Conservation (phyloP, 2,797 vertebrate genomes). For the Leptodactylus fallax region DNA sequence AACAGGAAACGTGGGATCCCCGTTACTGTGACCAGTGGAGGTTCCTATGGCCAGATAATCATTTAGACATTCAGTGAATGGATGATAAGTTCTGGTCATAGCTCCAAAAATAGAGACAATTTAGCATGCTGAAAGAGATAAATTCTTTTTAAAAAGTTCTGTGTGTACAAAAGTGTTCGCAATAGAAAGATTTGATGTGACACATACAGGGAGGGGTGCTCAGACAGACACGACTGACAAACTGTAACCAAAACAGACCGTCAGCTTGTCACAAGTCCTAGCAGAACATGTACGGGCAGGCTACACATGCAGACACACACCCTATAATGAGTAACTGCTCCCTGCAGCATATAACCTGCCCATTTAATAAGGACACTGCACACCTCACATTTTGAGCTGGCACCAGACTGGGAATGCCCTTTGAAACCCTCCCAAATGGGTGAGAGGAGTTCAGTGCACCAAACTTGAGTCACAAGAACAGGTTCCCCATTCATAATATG, state of each 20-base stretch:
- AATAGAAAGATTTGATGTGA: not conserved
- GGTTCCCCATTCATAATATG: not conserved
- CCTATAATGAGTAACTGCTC: constrained; percentile 48
- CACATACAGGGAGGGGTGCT: constrained; percentile 33
- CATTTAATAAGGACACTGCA: constrained; percentile 27
- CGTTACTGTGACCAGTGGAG: too few species aligned
- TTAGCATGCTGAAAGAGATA: too few species aligned
- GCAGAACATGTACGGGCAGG: constrained; percentile 43
- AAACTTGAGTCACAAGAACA: constrained; percentile 5
- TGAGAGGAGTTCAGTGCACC: not conserved
- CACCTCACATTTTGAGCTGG: constrained; percentile 20
- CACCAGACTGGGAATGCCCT: constrained; percentile 13
- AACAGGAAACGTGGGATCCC: too few species aligned
- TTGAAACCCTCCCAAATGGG: constrained; percentile 7
- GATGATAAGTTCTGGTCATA: too few species aligned
- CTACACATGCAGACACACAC: constrained; percentile 20
- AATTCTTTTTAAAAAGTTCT: not conserved
- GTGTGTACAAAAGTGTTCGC: too few species aligned
- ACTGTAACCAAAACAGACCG: constrained; percentile 55
- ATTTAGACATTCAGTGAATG: too few species aligned
- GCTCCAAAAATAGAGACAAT: too few species aligned
- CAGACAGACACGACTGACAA: constrained; percentile 3
- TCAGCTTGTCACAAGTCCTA: not conserved
- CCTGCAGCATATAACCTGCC: not conserved
- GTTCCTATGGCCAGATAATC: too few species aligned